Percentiles rank a stretch among this genome's conserved stretches.
These are phyloP conservation scores for Oophaga pumilio DNA, from an alignment of 2,113 vertebrate species.

Conservation along the genomic window DNA sequence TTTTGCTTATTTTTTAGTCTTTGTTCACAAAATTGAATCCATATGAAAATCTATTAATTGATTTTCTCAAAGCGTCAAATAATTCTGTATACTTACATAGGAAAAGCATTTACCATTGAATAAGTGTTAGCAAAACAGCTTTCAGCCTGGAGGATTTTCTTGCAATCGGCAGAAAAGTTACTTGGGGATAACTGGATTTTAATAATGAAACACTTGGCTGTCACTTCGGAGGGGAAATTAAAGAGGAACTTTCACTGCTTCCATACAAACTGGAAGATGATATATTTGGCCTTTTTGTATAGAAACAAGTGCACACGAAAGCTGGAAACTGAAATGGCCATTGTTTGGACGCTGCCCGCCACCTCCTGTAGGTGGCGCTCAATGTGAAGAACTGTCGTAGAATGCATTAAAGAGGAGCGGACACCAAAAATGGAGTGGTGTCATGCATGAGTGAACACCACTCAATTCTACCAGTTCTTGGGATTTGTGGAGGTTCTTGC, in stretches of 20 bases:
- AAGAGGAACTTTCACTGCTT: background rate
- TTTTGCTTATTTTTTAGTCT: background rate
- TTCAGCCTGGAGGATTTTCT: background rate
- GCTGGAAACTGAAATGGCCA: background rate
- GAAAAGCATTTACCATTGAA: background rate
- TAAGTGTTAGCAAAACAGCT: background rate
- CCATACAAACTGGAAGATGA: background rate
- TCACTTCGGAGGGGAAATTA: background rate
- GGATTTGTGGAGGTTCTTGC: too few species aligned
- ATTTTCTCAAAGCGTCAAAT: background rate
- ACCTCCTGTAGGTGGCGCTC: too few species aligned
- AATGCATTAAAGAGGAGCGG: too few species aligned
- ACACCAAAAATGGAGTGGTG: too few species aligned
- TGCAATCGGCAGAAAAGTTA: background rate
- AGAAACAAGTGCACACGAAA: background rate
- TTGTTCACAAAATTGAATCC: slow-evolving; percentile 9
- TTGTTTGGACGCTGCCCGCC: background rate
- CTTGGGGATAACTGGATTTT: background rate
- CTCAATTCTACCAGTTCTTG: too few species aligned
- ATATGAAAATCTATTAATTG: background rate
- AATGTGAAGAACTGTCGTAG: too few species aligned
- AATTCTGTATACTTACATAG: background rate
- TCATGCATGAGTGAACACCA: too few species aligned
- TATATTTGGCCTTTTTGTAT: background rate
- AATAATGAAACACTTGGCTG: background rate